These are phyloP conservation scores for Pollimyrus isidori DNA, from an alignment of 2,113 vertebrate species.

Conservation along the genomic window DNA sequence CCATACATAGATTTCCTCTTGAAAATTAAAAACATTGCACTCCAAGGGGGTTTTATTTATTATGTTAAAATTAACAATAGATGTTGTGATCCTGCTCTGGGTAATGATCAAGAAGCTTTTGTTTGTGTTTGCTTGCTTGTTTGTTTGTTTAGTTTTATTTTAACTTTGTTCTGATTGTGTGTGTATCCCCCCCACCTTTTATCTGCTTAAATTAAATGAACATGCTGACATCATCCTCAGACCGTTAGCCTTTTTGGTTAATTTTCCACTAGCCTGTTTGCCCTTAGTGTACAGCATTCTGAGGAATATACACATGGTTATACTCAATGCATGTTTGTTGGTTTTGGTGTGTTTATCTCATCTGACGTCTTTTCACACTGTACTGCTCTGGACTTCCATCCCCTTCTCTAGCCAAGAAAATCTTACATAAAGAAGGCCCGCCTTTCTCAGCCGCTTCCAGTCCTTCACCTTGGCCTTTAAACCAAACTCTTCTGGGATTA, in stretches of 20 bases:
- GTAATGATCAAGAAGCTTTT: neutral
- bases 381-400: conserved; percentile 51
- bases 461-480: conserved; percentile 58
- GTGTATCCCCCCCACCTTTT: neutral
- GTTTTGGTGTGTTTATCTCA: conserved; percentile 4
- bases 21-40: neutral
- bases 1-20: neutral
- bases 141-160: neutral
- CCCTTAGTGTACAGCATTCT: neutral
- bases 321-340: neutral
- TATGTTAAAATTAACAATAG: neutral
- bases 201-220: neutral
- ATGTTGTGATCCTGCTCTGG: neutral
- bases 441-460: conserved; percentile 36
- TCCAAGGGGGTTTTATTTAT: neutral
- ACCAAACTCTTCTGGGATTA: conserved; percentile 55
- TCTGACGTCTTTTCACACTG: conserved; percentile 36
- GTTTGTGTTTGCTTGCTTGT: neutral
- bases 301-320: neutral
- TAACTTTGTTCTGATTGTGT: neutral
- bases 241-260: neutral
- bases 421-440: conserved; percentile 48
- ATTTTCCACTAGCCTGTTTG: neutral
- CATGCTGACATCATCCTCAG: neutral
- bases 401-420: conserved; percentile 56